Evolutionary conservation across 1,140 invertebrate genomes (phyloP), one percentile per base, ranked within the genome.

Genomic region (Diabrotica undecimpunctata): DNA sequence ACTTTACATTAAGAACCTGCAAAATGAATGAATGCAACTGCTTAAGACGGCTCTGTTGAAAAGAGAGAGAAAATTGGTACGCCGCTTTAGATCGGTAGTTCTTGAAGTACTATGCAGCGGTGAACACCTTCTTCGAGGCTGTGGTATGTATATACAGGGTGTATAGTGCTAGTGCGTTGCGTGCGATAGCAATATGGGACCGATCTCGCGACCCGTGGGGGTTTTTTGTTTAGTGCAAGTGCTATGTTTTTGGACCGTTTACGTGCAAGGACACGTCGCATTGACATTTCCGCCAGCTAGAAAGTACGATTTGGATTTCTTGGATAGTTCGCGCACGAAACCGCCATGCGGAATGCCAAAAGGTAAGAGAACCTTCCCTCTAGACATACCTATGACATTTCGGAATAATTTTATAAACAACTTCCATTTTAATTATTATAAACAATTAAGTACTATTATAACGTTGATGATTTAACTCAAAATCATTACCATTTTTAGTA

Each of bases 271-370:
- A 50, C 93, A 95, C 78, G 92, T 95, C 6, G 88, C 91, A 4
- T 80, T 95, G n/a, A 94, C 90, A 5, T 95, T 88, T 80, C 93
- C 93, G 52, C 89, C 87, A 5, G 91, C 93, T 0, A 85, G 93
- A 68, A 87, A 89, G 70, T 96, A 90, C 75, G 93, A 94, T 76
- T 81, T 97, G 75, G 96, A 98, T 81, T 98, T 97, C 81, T 82
- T 98, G 79, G 95, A 97, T 79, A 96, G 91, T 77, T 86, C 88
- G 59, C 86, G 94, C 71, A 97, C 95, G 12, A 90, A 90, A 71
- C 88, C 88, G 62, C 95, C 95, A 38, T 98, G 96, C 80, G 96
- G 96, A 67, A 96, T 97, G 91, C 95, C 95, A 6, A 94, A 90
- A 90, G 95, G 94, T 96, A 81, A 86, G 25, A 25, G 25, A 25